A percentile compares a stretch with the other conserved stretches of the same genome.
These are phyloP conservation scores for Raja brachyura DNA, from an alignment of 2,113 vertebrate genomes.

Conservation along the genomic window DNA sequence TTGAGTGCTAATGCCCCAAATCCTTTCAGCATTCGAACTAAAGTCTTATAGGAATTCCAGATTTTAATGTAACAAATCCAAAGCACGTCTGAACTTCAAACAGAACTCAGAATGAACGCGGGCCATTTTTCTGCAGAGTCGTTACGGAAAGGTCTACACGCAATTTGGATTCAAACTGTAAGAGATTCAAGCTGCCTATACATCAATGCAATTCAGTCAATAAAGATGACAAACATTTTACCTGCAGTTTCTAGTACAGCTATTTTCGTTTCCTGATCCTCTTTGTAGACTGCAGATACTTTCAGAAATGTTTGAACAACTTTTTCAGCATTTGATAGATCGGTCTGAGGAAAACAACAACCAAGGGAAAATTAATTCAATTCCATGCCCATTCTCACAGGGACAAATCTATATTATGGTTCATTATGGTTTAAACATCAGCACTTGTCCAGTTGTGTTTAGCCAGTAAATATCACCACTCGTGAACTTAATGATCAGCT, in stretches of 20 bases:
- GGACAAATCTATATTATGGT: background rate
- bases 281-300: constrained; percentile 85
- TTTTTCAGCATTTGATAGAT: constrained; percentile 71
- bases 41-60: too few relatives aligned
- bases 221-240: constrained; percentile 41
- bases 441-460: background rate
- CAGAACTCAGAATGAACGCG: background rate
- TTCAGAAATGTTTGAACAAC: constrained; percentile 79
- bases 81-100: background rate
- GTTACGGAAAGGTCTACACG: background rate
- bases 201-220: background rate
- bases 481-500: background rate
- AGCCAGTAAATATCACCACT: background rate
- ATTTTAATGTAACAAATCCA: background rate
- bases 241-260: constrained; percentile 68
- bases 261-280: constrained; percentile 68
- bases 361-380: background rate
- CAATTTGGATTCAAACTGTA: background rate
- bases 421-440: background rate
- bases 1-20: background rate
- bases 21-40: too few relatives aligned
- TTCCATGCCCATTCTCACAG: background rate
- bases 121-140: background rate
- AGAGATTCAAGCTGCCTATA: background rate
- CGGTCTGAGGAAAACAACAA: constrained; percentile 43